A percentile compares a stretch with the other conserved stretches of the same genome.
Conservation (phyloP, 1,140 invertebrate genomes). For the Caligus rogercresseyi region DNA sequence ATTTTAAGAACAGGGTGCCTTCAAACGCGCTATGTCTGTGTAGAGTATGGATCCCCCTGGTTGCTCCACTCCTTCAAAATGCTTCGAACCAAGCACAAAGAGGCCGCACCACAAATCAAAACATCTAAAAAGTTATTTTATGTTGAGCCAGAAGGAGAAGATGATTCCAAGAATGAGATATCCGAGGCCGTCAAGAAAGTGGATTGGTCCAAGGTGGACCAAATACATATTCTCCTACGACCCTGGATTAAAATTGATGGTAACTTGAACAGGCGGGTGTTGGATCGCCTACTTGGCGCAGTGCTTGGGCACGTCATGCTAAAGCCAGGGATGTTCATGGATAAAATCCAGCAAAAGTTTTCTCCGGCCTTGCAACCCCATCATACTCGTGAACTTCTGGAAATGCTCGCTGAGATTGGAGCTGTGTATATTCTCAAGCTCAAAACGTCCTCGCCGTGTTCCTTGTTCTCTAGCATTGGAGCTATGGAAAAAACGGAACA, state of each 20-base stretch:
- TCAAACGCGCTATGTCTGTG: neutral
- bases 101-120: neutral
- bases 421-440: constrained; percentile 4
- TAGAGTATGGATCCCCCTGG: neutral
- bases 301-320: constrained; percentile 43
- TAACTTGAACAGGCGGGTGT: constrained; percentile 43
- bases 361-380: constrained; percentile 28
- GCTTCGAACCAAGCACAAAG: neutral
- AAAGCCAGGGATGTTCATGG: constrained; percentile 34
- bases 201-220: constrained; percentile 19
- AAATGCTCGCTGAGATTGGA: constrained; percentile 34
- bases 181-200: constrained; percentile 12
- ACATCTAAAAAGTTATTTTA: neutral
- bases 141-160: neutral
- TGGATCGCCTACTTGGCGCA: constrained; percentile 47
- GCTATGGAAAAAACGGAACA: neutral
- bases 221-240: constrained; percentile 29
- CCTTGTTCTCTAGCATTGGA: neutral
- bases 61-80: neutral
- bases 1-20: neutral
- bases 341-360: constrained; percentile 23
- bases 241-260: constrained; percentile 60
- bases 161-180: neutral
- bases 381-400: constrained; percentile 28
- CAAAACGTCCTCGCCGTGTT: neutral